These are phyloP conservation scores for Gavialis gangeticus DNA, from an alignment of 2,113 vertebrate species.

Conservation along the genomic window DNA sequence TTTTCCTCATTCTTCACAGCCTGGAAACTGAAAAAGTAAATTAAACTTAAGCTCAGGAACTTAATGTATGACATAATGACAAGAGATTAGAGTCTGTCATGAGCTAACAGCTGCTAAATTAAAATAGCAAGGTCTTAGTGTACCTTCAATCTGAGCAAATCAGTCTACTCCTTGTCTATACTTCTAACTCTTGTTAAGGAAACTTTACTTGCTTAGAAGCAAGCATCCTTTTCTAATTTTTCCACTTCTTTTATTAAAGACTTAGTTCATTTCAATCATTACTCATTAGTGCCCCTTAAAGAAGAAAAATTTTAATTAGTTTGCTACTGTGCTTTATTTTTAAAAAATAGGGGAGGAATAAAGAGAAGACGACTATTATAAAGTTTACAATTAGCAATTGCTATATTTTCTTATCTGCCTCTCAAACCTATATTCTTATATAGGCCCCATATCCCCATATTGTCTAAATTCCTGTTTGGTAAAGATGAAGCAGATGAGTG, in stretches of 20 bases:
- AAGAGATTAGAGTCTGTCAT: not conserved
- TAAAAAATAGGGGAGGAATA: no score
- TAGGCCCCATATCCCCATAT: not conserved
- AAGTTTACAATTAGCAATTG: not conserved
- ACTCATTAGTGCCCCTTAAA: no score
- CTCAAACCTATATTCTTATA: not conserved
- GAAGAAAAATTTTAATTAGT: no score
- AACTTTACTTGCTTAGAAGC: not conserved
- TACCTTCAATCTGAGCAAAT: not conserved
- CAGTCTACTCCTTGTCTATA: not conserved
- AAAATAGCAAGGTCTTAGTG: not conserved
- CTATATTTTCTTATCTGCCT: not conserved
- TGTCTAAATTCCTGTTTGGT: not conserved
- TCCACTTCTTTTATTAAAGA: fast-evolving
- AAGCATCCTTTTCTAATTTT: not conserved
- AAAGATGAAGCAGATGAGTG: not conserved
- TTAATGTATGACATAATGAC: not conserved
- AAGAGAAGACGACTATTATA: not conserved
- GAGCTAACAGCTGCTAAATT: not conserved
- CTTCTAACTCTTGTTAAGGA: not conserved
- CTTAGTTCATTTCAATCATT: no score
- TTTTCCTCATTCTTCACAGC: not conserved
- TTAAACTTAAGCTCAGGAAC: not conserved
- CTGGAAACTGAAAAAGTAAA: not conserved
- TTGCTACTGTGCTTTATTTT: no score